Conservation (phyloP, 2,797 vertebrate species). For the Sebastes hopkinsi region DNA sequence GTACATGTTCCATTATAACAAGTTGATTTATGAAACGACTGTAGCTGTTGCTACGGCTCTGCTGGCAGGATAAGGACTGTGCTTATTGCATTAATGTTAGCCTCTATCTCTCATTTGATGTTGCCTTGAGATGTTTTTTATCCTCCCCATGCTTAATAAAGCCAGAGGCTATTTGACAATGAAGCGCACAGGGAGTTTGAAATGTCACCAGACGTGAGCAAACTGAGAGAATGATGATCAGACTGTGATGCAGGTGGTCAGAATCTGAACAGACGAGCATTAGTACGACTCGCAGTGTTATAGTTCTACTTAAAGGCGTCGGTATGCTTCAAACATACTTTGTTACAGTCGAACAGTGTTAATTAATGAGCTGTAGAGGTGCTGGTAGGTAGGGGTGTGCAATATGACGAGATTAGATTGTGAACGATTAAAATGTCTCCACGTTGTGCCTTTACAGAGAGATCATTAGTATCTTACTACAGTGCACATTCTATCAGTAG, state of each 20-base stretch:
- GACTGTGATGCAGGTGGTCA: neutral
- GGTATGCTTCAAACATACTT: neutral
- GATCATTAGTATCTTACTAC: too few relatives aligned
- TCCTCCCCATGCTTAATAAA: slow-evolving; percentile 28
- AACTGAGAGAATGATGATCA: slow-evolving; percentile 13
- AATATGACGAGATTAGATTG: neutral
- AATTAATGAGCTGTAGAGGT: neutral
- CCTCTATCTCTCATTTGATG: slow-evolving; percentile 18
- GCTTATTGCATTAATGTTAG: slow-evolving; percentile 34
- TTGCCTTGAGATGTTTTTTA: slow-evolving; percentile 32
- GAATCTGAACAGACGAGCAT: neutral
- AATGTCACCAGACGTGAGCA: slow-evolving; percentile 26
- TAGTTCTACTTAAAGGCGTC: neutral
- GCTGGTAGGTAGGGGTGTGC: neutral
- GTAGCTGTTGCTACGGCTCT: slow-evolving; percentile 47
- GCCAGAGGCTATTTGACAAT: slow-evolving; percentile 29
- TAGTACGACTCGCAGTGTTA: neutral
- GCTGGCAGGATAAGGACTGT: slow-evolving; percentile 21
- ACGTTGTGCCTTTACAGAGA: too few relatives aligned
- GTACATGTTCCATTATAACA: slow-evolving; percentile 45
- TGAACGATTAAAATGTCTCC: too few relatives aligned
- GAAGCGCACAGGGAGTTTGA: slow-evolving; percentile 12
- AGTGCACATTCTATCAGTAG: too few relatives aligned
- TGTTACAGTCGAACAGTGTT: neutral
- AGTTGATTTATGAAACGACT: slow-evolving; percentile 52